phyloP scores from a whole-genome alignment of 2,113 vertebrate species.

The Onychorhynchus coronatus region DNA sequence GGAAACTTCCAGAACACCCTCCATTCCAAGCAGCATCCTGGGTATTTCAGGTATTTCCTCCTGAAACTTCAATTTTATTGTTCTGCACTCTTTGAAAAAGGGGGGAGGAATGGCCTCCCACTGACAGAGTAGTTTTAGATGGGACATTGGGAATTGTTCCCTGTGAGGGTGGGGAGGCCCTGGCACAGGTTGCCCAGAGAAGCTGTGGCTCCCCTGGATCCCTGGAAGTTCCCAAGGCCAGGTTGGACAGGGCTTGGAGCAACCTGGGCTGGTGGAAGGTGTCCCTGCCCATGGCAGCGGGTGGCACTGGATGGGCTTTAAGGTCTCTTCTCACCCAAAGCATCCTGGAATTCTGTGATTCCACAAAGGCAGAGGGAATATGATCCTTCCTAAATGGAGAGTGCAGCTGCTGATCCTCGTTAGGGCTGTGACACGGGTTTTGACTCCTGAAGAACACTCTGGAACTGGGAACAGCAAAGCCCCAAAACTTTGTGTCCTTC shows the following conservation, averaged over 20 bases:
- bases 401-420: neutral
- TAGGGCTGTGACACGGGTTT: neutral
- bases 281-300: neutral
- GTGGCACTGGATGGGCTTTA: neutral
- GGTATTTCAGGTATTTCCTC: neutral
- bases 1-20: neutral
- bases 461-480: neutral
- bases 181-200: neutral
- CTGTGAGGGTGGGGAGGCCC: fast-evolving
- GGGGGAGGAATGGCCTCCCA: neutral
- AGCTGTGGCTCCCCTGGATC: neutral
- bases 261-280: fast-evolving
- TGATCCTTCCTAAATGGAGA: neutral
- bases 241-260: fast-evolving
- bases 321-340: neutral
- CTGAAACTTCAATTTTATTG: neutral
- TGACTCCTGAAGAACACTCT: neutral
- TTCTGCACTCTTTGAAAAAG: neutral
- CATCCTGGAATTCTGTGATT: neutral
- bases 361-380: neutral
- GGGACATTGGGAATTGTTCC: neutral
- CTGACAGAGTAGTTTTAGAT: neutral
- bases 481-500: neutral
- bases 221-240: neutral
- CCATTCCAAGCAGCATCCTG: neutral